A percentile compares a stretch with the other conserved stretches of the same genome.
phyloP scores from a whole-genome alignment of 2,888 invertebrate genomes.

The Dolichopus griseipennis region DNA sequence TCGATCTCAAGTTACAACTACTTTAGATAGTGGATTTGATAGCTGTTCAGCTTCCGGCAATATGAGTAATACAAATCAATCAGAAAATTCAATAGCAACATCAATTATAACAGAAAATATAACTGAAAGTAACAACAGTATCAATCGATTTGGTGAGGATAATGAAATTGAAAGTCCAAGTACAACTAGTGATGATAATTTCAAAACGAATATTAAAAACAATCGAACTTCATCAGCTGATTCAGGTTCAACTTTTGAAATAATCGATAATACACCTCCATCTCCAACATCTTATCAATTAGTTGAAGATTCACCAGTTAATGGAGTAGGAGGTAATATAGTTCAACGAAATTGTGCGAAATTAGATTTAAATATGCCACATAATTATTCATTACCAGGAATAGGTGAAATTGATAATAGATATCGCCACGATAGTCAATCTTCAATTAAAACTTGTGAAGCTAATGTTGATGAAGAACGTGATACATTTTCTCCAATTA shows the following conservation, averaged over 20 bases:
- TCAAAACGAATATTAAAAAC: background rate
- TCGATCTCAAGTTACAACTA: conserved; percentile 12
- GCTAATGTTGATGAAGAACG: conserved; percentile 39
- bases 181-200: background rate
- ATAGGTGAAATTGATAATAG: background rate
- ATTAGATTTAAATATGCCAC: background rate
- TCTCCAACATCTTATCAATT: conserved; percentile 4
- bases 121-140: background rate
- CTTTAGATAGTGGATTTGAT: conserved; percentile 17
- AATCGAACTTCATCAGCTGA: conserved; percentile 15
- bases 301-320: background rate
- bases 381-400: background rate
- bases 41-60: conserved; percentile 13
- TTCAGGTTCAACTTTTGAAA: conserved; percentile 20
- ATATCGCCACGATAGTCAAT: conserved; percentile 24
- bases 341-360: background rate
- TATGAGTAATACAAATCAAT: conserved; percentile 13
- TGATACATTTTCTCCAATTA: conserved; percentile 41
- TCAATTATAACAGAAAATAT: background rate
- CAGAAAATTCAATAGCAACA: background rate
- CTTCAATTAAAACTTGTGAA: conserved; percentile 38
- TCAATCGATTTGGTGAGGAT: background rate
- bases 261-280: conserved; percentile 14
- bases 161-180: conserved; percentile 1
- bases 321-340: background rate